Evolutionary conservation across 2,113 vertebrate species (phyloP), one percentile per base, ranked within the genome.

Genomic region (Alexandromys fortis): DNA sequence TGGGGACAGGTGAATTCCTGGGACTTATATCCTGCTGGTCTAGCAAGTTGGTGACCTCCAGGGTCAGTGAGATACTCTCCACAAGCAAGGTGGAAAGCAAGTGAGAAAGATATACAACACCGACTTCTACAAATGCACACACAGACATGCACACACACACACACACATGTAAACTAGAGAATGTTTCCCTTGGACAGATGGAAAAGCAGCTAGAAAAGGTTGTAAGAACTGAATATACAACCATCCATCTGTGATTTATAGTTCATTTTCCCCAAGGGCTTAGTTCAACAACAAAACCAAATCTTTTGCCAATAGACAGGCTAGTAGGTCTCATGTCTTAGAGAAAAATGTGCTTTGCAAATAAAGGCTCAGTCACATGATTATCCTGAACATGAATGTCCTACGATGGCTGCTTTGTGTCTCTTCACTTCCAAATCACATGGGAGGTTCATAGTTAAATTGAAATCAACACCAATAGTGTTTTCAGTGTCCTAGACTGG

Each of bases 221-320:
- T 76, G 5, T 42, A 83, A 81, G 33, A 94, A 88, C 12, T 70
- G 26, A 45, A 49, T 1, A 6, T 28, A 83, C 14, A 78, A 85
- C 3, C 8, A 73, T 8, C 35, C 45, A 35, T 16, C 17, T 79
- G 24, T 72, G 49, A 90, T 47, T 93, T 76, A 68, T 14, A 85
- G 26, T 35, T 49, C 5, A 68, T 28, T 67, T 87, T 93, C 45
- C 58, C 17, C 73, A 78, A 92, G 58, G 42, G 11, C 61, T 86
- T 81, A 90, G 13, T 30, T 86, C 16, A 68, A 73, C 13, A 86
- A 70, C 86, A 91, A 94, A 89, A 7, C 73, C 79, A 93, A 78
- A 68, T 75, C 3, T 77, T 93, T 72, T 85, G 30, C 28, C 58
- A 61, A 68, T 0, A 95, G 45, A 49, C 65, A 89, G 38, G 91